Conservation (phyloP, 2,888 invertebrate genomes). For the Oscheius myriophilus region DNA sequence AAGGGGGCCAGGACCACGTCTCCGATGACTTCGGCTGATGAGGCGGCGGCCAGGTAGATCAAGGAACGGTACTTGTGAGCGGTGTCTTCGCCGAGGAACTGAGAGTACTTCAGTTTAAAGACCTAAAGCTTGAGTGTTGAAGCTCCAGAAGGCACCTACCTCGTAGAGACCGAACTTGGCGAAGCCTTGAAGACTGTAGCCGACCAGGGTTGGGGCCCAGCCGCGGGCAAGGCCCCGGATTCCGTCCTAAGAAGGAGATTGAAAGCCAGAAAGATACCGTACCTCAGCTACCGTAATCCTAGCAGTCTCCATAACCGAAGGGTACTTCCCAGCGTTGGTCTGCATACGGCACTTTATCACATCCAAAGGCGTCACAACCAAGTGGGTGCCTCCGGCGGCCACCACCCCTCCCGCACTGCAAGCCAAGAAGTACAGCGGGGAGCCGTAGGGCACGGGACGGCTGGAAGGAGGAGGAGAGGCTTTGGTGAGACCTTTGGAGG, state of each 20-base stretch:
- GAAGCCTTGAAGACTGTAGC: slow-evolving; percentile 78
- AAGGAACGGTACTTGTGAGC: slow-evolving; percentile 74
- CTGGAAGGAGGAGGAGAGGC: neutral
- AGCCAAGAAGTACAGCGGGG: neutral
- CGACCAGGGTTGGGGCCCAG: slow-evolving; percentile 6
- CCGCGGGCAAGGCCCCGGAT: slow-evolving; percentile 3
- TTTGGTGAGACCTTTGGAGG: no score
- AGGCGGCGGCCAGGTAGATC: slow-evolving; percentile 88
- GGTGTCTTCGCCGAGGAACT: slow-evolving; percentile 14
- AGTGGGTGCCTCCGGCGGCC: slow-evolving; percentile 10
- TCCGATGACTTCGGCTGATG: slow-evolving; percentile 95
- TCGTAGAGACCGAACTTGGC: slow-evolving; percentile 95
- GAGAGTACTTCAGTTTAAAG: slow-evolving; percentile 84
- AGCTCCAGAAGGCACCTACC: neutral
- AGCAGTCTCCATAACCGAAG: neutral
- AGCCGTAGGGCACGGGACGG: neutral
- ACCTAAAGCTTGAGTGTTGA: slow-evolving; percentile 72
- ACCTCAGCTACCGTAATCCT: slow-evolving; percentile 9
- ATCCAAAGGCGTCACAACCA: neutral
- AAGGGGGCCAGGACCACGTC: slow-evolving; percentile 94
- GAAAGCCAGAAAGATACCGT: no score
- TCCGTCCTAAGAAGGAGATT: no score
- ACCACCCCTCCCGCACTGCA: slow-evolving; percentile 1
- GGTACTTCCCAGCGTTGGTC: slow-evolving; percentile 18
- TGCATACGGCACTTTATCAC: slow-evolving; percentile 17